Evolutionary conservation across 1,140 invertebrate genomes (phyloP), one percentile per base, ranked within the genome.

Genomic region (Gyrodactylus bullatarudis): DNA sequence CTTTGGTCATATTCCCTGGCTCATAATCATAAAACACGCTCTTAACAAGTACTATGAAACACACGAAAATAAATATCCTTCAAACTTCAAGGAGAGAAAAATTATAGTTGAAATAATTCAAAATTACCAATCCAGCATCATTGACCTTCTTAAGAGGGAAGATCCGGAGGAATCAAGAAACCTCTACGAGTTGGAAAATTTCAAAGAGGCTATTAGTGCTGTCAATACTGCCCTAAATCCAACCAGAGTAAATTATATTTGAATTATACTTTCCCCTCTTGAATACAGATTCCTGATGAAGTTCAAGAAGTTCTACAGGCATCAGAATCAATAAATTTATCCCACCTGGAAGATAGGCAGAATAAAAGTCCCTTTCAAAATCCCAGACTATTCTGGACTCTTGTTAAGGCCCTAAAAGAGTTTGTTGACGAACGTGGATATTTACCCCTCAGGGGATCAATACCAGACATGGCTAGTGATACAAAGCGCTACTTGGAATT

Each of bases 401-500:
- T 96, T 82, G 87, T 86, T 68, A 85, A 86, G 77, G 91, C 91
- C 1, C 79, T 98, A 0, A 86, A 87, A 81, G 87, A 89, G 78
- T 95, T 96, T 83, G 85, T 92, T 20, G 84, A 88, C 76, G 85
- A 86, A 76, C 89, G 94, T 83, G 89, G 88, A 2, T 81, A 84
- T 72, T 81, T 97, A 23, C 93, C 94, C 8, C 77, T 98, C 1
- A 84, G 87, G 76, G 94, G 94, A 23, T 85, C 87, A n/a, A 82
- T 98, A 70, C 94, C 94, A 20, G 94, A 98, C 81, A 98, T 98
- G 94, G 91, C 89, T 19, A 87, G 91, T 21, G 91, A 96, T 77
- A 93, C 93, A 19, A 85, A 87, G 73, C 86, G 88, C 77, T 98
- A 94, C 81, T 86, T 97, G 72, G 84, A 86, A 74, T 82, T 98